phyloP scores from a whole-genome alignment of 2,797 vertebrate species.

The Myiotriccus ornatus region DNA sequence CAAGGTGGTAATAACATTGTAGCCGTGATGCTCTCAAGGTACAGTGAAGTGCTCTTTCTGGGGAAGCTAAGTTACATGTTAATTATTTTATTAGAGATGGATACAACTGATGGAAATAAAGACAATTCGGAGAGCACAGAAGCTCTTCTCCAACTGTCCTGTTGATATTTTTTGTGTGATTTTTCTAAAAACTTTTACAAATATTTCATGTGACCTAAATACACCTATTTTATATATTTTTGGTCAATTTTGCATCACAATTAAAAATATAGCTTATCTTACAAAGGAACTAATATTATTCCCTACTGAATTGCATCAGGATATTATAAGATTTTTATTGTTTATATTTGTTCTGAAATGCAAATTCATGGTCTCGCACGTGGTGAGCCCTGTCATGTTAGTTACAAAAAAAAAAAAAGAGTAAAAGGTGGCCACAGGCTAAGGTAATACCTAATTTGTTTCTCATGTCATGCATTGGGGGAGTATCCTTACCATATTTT shows the following conservation, averaged over 20 bases:
- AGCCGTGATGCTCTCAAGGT: neutral
- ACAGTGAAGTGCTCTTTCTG: neutral
- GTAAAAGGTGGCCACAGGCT: neutral
- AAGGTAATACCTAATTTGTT: neutral
- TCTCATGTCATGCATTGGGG: neutral
- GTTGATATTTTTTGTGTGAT: neutral
- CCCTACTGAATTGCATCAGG: neutral
- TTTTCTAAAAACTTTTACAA: neutral
- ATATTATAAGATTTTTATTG: neutral
- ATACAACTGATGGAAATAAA: neutral
- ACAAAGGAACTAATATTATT: neutral
- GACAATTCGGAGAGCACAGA: neutral
- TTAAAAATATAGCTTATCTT: neutral
- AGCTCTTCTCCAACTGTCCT: neutral
- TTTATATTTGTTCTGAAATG: conserved; percentile 27
- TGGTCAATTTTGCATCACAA: neutral
- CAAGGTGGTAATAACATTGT: neutral
- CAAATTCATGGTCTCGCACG: neutral
- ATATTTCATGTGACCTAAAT: neutral
- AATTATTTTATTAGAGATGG: neutral
- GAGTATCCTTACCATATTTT: neutral
- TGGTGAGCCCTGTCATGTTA: neutral
- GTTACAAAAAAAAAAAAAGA: neutral
- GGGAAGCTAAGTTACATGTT: neutral
- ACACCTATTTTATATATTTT: neutral